Base-by-base conservation (phyloP, 2,113 vertebrate species). In the Chaenocephalus aceratus region DNA sequence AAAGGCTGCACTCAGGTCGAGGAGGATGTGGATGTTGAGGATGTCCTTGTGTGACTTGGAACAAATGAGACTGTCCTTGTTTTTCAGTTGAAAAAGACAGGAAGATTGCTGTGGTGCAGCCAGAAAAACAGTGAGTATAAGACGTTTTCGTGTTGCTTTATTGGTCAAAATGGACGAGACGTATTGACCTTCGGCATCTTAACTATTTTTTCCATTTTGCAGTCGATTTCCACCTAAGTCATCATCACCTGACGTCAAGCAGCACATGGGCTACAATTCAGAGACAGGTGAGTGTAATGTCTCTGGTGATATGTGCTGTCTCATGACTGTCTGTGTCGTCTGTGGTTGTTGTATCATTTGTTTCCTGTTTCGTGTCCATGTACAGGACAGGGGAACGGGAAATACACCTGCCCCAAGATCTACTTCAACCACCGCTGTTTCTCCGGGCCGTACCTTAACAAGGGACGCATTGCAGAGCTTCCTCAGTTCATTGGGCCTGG, bases 341-440 rank as follows among this genome's bases (percentile, higher is more conserved):
- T 62, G 49, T 53, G 3, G 18, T 23, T 68, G 48, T 62, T 57
- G 5, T n/a, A 51, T 75, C 15, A 36, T 60, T 36, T 59, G 1
- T 26, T 23, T 85, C 8, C 65, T 18, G 15, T 45, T 77, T 54
- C 72, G 12, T 59, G 41, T 80, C 60, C 4, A 13, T 9, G 15
- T 72, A 10, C 79, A 93, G 95, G 94, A 18, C 93, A 91, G 11
- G 95, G 93, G 9, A 99, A 98, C 34, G 97, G 97, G 63, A 99
- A 98, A 84, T 99, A 99, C 91, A 97, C 95, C 93, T 98, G 97
- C 91, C 97, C 98, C 90, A 98, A 98, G 94, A 99, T 99, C 94
- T 99, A 97, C 94, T 99, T 99, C 94, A 99, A 99, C 89, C 98
- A 99, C 80, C 96, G 97, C 72, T 99, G 98, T 90, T 99, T 99